These are phyloP conservation scores for Tetrax tetrax DNA, from an alignment of 2,113 vertebrate genomes.

Conservation along the genomic window DNA sequence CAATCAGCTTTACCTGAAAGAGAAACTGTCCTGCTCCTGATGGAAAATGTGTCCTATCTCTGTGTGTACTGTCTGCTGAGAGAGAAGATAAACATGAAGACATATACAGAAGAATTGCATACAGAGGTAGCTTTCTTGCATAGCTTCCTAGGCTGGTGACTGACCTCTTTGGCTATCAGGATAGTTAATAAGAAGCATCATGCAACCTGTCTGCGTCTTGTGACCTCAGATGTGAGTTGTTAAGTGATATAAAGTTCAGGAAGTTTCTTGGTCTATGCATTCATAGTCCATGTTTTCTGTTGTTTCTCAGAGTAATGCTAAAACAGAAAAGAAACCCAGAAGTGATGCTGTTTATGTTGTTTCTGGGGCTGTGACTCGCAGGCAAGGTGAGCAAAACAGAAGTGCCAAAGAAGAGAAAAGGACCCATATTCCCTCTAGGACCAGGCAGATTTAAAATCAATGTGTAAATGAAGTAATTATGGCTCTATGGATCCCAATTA, in stretches of 20 bases:
- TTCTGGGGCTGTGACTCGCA: not conserved
- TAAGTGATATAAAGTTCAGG: not conserved
- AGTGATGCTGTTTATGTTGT: not conserved
- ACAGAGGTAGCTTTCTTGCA: not conserved
- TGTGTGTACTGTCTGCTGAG: not conserved
- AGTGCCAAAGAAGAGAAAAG: not conserved
- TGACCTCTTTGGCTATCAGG: not conserved
- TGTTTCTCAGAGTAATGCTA: not conserved
- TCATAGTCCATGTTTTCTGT: not conserved
- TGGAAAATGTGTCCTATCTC: not conserved
- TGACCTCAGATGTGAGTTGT: not conserved
- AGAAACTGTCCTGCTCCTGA: not conserved
- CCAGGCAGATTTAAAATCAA: not conserved
- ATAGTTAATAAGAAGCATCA: not conserved
- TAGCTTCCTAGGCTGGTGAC: not conserved
- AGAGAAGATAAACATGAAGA: not conserved
- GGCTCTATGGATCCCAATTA: not conserved
- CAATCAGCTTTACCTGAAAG: not conserved
- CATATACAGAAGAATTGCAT: not conserved
- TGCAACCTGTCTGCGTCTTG: not conserved
- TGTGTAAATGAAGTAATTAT: not conserved
- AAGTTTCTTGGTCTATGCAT: not conserved
- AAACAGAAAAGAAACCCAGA: not conserved
- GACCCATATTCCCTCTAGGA: not conserved
- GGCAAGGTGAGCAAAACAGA: not conserved